A percentile compares a stretch with the other conserved stretches of the same genome.
Conservation (phyloP, 1,140 invertebrate genomes). For the Eumeta japonica region DNA sequence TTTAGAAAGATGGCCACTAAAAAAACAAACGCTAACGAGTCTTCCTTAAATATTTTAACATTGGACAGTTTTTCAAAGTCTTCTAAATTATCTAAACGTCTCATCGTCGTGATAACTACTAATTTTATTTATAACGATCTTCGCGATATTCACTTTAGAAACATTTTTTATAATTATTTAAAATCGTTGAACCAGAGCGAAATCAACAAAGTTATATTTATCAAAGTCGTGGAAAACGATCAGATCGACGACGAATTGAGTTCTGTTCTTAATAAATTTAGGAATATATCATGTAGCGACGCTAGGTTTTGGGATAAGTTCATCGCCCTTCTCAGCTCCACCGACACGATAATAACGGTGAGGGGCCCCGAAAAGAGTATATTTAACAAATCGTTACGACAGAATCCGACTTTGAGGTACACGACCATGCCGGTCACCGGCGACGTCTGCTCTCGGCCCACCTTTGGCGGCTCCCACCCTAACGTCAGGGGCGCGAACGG, state of each 20-base stretch:
- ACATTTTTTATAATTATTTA: slow-evolving; percentile 51
- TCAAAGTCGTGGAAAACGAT: slow-evolving; percentile 47
- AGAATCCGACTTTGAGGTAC: slow-evolving; percentile 46
- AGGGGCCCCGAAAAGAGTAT: slow-evolving; percentile 45
- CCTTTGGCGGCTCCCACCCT: slow-evolving; percentile 49
- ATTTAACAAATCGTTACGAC: slow-evolving; percentile 49
- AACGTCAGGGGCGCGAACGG: slow-evolving; percentile 39
- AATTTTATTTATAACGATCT: slow-evolving; percentile 53
- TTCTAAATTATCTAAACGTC: slow-evolving; percentile 48
- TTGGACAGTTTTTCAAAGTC: slow-evolving; percentile 53
- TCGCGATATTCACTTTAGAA: slow-evolving; percentile 50
- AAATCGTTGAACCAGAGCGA: slow-evolving; percentile 48
- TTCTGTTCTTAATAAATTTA: slow-evolving; percentile 49
- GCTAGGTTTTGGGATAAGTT: slow-evolving; percentile 49
- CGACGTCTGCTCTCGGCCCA: slow-evolving; percentile 50
- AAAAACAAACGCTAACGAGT: slow-evolving; percentile 36
- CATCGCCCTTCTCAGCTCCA: slow-evolving; percentile 42
- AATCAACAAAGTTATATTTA: slow-evolving; percentile 48
- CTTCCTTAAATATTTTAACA: slow-evolving; percentile 44
- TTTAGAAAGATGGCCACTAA: slow-evolving; percentile 48
- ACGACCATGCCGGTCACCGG: slow-evolving; percentile 51
- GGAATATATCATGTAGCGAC: slow-evolving; percentile 47
- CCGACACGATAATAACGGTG: slow-evolving; percentile 51
- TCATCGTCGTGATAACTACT: slow-evolving; percentile 47
- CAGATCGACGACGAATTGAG: slow-evolving; percentile 49